Conservation (phyloP, 2,113 vertebrate species). For the Triplophysa siluroides region DNA sequence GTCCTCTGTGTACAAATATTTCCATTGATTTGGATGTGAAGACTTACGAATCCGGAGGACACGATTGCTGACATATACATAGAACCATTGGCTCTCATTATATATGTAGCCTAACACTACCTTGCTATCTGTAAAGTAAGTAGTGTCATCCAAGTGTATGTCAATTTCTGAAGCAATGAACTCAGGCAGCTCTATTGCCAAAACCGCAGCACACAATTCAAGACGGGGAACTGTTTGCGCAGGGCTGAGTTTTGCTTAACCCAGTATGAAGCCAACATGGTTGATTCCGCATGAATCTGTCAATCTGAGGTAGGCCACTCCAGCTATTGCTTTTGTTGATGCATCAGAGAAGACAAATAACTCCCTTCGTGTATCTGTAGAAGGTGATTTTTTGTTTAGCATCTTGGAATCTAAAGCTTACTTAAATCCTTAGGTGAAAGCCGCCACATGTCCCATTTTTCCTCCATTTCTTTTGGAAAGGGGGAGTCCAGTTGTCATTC, state of each 20-base stretch:
- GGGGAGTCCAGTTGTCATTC: slow-evolving; percentile 17
- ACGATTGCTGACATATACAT: slow-evolving; percentile 37
- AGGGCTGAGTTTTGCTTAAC: slow-evolving; percentile 10
- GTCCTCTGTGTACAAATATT: slow-evolving; percentile 31
- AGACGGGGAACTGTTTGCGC: slow-evolving; percentile 4
- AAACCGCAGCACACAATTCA: slow-evolving; percentile 23
- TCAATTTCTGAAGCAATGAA: slow-evolving; percentile 20
- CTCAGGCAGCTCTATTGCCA: slow-evolving; percentile 28
- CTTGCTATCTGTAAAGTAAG: slow-evolving; percentile 41
- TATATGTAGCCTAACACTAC: slow-evolving; percentile 38
- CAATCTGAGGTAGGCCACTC: slow-evolving; percentile 43
- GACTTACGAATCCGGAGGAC: slow-evolving; percentile 20
- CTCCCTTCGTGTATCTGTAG: slow-evolving; percentile 21
- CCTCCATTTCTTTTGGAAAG: slow-evolving; percentile 15
- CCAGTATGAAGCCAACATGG: slow-evolving; percentile 18
- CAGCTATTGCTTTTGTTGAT: slow-evolving; percentile 41
- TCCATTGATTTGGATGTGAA: slow-evolving; percentile 35
- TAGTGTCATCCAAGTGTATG: slow-evolving; percentile 10
- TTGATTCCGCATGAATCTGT: slow-evolving; percentile 20
- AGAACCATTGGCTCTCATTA: slow-evolving; percentile 34
- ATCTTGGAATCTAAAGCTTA: slow-evolving; percentile 3
- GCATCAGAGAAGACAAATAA: slow-evolving; percentile 45
- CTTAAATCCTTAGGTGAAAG: slow-evolving; percentile 29
- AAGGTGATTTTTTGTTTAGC: slow-evolving; percentile 28
- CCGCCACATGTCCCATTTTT: slow-evolving; percentile 28